phyloP scores from a whole-genome alignment of 2,113 vertebrate genomes.

The Psophia crepitans region DNA sequence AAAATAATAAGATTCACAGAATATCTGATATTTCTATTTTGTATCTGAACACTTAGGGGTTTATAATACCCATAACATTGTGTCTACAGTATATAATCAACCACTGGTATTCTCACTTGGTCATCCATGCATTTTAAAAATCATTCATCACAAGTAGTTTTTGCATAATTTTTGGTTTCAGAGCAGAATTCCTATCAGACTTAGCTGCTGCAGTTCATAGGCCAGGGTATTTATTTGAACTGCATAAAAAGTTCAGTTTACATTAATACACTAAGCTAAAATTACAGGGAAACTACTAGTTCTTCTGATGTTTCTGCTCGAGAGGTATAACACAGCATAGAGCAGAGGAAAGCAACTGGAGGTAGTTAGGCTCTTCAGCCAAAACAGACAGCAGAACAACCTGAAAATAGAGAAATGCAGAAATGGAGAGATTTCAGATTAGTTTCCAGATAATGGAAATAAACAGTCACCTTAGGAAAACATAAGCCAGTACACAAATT shows the following conservation, averaged over 20 bases:
- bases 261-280: neutral
- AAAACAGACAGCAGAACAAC: neutral
- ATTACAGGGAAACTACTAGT: neutral
- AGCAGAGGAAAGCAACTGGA: neutral
- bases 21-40: conserved; percentile 1
- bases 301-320: neutral
- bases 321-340: neutral
- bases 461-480: neutral
- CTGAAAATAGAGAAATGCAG: no score
- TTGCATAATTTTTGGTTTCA: conserved; percentile 2
- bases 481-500: neutral
- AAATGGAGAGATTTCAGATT: neutral
- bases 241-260: neutral
- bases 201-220: neutral
- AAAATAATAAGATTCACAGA: conserved; percentile 11
- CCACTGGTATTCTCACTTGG: neutral
- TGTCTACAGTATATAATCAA: conserved; percentile 9
- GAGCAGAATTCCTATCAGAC: neutral
- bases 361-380: neutral
- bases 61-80: neutral
- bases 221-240: neutral
- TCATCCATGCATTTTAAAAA: conserved; percentile 11
- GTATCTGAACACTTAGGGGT: neutral
- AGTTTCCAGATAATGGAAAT: neutral
- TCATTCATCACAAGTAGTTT: neutral